Evolutionary conservation across 2,113 vertebrate genomes (phyloP), one percentile per base, ranked within the genome.

Genomic region (Pseudonaja textilis): DNA sequence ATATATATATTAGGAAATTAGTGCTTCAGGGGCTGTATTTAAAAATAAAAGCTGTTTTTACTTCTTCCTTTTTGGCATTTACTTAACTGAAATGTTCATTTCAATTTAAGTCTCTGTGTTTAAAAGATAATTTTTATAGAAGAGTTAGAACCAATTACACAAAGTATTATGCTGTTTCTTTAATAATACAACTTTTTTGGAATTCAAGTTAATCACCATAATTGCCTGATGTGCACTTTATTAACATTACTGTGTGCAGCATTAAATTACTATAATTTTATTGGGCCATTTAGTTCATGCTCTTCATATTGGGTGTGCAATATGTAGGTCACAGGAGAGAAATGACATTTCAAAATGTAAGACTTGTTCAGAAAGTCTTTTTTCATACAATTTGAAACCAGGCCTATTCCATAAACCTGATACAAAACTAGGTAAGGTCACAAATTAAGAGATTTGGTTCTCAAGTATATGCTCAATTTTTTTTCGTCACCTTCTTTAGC

Each of bases 131-230:
- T 86, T 96, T 96, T 89, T 96, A 55, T 90, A 94, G 90, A 42
- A 94, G 45, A 61, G 81, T 88, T 89, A 94, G 87, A 94, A 85
- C 12, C 90, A 93, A 88, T 95, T 95, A 45, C 23, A 86, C 86
- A 91, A 92, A 39, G 12, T 50, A 61, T 64, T 89, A 91, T 91
- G 54, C 81, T 89, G 23, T 92, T 39, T 95, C n/a, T 42, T 90
- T 94, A 95, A 94, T 93, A 74, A 90, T 69, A 94, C 50, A 94
- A 85, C n/a, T 93, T 91, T 87, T 94, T 50, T 95, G 93, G 64
- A 94, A 92, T 96, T 95, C 94, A 94, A 94, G 42, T 93, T 95
- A 95, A 95, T 94, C 94, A 61, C 45, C 86, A 85, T 91, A 94
- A 94, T 91, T 92, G 14, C 56, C 93, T 20, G 9, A 50, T 94